Conservation (phyloP, 2,888 invertebrate genomes). For the Caenorhabditis japonica region DNA sequence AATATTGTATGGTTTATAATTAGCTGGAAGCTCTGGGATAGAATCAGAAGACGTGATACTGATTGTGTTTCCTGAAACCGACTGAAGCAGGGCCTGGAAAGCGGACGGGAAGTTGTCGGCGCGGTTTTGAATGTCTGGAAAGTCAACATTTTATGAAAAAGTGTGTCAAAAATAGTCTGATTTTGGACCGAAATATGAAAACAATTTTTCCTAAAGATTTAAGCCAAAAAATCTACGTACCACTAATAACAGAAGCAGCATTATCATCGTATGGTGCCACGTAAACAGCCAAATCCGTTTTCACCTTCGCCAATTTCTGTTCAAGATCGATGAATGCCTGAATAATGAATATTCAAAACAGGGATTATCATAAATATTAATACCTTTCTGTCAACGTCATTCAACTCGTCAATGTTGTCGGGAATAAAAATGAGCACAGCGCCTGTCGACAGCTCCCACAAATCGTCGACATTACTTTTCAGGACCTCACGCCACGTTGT, state of each 20-base stretch:
- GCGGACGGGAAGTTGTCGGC: slow-evolving; percentile 56
- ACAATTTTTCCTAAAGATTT: too few species aligned
- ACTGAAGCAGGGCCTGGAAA: slow-evolving; percentile 66
- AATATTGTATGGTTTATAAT: slow-evolving; percentile 37
- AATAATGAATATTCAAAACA: too few species aligned
- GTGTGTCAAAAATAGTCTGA: too few species aligned
- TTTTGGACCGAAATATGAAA: too few species aligned
- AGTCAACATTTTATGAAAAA: too few species aligned
- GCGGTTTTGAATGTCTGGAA: slow-evolving; percentile 29
- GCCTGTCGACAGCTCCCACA: slow-evolving; percentile 65
- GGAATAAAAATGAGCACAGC: slow-evolving; percentile 75
- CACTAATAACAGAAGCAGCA: slow-evolving; percentile 50
- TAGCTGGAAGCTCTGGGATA: slow-evolving; percentile 18
- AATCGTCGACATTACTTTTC: slow-evolving; percentile 60
- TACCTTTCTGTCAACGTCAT: slow-evolving; percentile 60
- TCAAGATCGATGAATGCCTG: slow-evolving; percentile 69
- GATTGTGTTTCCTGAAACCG: slow-evolving; percentile 73
- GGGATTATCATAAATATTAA: too few species aligned
- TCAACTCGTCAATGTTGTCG: slow-evolving; percentile 61
- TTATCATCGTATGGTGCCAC: slow-evolving; percentile 57
- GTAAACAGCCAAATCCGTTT: slow-evolving; percentile 72
- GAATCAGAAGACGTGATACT: slow-evolving; percentile 53
- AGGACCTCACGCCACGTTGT: slow-evolving; percentile 73
- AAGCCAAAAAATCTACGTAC: too few species aligned
- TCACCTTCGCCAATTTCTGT: slow-evolving; percentile 49